Conservation (phyloP, 2,888 invertebrate genomes). For the Craniophora ligustri region DNA sequence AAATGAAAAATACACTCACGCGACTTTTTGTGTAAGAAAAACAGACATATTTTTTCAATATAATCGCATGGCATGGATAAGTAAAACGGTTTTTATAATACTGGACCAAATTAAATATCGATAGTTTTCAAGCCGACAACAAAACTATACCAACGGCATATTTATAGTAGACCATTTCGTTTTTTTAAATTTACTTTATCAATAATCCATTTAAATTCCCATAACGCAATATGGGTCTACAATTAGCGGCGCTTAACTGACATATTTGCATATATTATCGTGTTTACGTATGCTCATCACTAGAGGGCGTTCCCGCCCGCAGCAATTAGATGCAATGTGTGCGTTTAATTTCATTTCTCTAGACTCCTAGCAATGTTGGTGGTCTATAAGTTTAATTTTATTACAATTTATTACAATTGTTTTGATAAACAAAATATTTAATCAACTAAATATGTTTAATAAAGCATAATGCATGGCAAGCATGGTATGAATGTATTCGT, state of each 20-base stretch:
- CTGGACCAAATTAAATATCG: no score
- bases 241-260: conserved; percentile 51
- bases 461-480: no score
- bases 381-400: conserved; percentile 54
- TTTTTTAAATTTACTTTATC: background rate
- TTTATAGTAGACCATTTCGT: background rate
- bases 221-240: conserved; percentile 25
- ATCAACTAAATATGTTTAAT: no score
- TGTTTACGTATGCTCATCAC: conserved; percentile 48
- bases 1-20: no score
- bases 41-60: no score
- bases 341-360: conserved; percentile 51
- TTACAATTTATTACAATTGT: background rate
- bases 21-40: no score
- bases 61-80: no score
- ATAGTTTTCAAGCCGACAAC: no score
- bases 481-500: no score
- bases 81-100: no score
- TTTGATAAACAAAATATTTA: no score
- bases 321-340: conserved; percentile 62
- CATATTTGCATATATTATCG: conserved; percentile 63
- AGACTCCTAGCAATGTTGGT: conserved; percentile 55
- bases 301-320: conserved; percentile 59
- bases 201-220: conserved; percentile 27
- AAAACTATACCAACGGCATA: no score